Percentiles rank a stretch among this genome's conserved stretches.
Evolutionary conservation across 2,888 invertebrate species (phyloP).

Genomic region (Rhyacophila evoluta): DNA sequence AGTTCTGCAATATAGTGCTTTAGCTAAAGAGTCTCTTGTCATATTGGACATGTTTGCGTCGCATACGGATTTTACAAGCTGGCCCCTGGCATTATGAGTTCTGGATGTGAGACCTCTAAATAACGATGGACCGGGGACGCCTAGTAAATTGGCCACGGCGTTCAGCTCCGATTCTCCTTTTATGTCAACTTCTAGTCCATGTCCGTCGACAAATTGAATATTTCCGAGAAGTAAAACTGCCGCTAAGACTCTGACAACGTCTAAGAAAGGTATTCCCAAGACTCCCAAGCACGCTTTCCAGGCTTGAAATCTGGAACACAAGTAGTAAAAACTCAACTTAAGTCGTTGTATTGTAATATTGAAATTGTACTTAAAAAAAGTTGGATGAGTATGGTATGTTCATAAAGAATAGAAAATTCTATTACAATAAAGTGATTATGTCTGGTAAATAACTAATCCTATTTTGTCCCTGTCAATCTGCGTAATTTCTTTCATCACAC

Average conservation of each 20-base stretch:
- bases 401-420: too few relatives aligned
- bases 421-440: too few relatives aligned
- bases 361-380: too few relatives aligned
- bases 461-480: too few relatives aligned
- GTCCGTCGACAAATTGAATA: slow-evolving; percentile 87
- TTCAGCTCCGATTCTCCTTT: slow-evolving; percentile 87
- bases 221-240: slow-evolving; percentile 93
- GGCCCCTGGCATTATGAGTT: slow-evolving; percentile 82
- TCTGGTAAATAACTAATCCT: too few relatives aligned
- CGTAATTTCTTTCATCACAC: too few relatives aligned
- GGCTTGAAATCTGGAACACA: slow-evolving; percentile 77
- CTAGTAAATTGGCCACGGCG: slow-evolving; percentile 85
- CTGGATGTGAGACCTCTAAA: slow-evolving; percentile 87
- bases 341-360: too few relatives aligned
- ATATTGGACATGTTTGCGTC: slow-evolving; percentile 89
- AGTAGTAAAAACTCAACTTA: too few relatives aligned
- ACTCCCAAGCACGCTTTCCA: slow-evolving; percentile 94
- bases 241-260: slow-evolving; percentile 91
- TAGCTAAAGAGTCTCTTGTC: slow-evolving; percentile 90
- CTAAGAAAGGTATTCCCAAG: slow-evolving; percentile 93
- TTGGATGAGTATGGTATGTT: too few relatives aligned
- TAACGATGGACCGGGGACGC: slow-evolving; percentile 78
- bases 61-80: slow-evolving; percentile 84
- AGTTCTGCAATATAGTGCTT: slow-evolving; percentile 93
- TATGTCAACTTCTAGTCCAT: slow-evolving; percentile 81